Evolutionary conservation across 2,797 vertebrate genomes (phyloP).

Genomic region (Chaunax sp.): DNA sequence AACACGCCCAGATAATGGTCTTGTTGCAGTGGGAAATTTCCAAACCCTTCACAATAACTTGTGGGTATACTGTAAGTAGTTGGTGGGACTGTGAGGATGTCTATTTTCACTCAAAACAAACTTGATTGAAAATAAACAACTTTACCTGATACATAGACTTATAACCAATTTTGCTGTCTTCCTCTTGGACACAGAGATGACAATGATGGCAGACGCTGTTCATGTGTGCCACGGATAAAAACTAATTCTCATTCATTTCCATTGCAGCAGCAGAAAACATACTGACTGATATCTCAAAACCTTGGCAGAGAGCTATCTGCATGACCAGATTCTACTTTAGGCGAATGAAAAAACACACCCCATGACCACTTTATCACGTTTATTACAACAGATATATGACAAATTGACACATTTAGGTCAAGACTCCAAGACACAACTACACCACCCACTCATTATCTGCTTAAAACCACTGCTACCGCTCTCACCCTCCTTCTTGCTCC

Average conservation of each 20-base stretch:
- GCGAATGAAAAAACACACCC: not conserved
- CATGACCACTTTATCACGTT: too few species aligned
- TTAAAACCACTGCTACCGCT: too few species aligned
- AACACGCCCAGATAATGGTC: slow-evolving; percentile 77
- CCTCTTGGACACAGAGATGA: slow-evolving; percentile 14
- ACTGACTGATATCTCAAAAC: not conserved
- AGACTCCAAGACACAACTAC: too few species aligned
- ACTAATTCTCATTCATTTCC: not conserved
- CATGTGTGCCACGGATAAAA: too few species aligned
- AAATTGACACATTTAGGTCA: too few species aligned
- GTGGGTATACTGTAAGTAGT: slow-evolving; percentile 8
- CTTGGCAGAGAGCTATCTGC: not conserved
- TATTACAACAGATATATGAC: too few species aligned
- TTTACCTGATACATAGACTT: slow-evolving; percentile 33
- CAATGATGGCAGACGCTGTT: not conserved
- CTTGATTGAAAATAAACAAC: slow-evolving; percentile 44
- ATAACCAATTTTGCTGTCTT: slow-evolving; percentile 24
- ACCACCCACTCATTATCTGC: too few species aligned
- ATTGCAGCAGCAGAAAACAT: not conserved
- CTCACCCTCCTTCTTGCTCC: too few species aligned
- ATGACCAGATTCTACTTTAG: not conserved
- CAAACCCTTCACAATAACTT: slow-evolving; percentile 48
- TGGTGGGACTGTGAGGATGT: slow-evolving; percentile 22
- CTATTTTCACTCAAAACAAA: slow-evolving; percentile 27
- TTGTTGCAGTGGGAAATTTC: slow-evolving; percentile 67